Percentiles rank a stretch among this genome's conserved stretches.
Evolutionary conservation across 1,140 invertebrate genomes (phyloP).

Genomic region (Drosophila guanche): DNA sequence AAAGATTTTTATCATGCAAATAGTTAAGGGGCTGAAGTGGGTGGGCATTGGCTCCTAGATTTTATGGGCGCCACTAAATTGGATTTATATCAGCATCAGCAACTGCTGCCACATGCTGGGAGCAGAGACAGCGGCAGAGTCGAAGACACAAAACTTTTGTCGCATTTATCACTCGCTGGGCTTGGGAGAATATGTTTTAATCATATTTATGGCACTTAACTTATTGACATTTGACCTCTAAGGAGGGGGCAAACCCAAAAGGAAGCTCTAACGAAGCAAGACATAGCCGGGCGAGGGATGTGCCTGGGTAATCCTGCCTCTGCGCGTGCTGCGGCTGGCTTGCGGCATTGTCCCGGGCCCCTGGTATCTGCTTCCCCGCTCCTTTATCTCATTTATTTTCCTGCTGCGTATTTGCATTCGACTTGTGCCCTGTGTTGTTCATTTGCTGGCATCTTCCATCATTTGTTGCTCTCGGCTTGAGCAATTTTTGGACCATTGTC

Average conservation of each 20-base stretch:
- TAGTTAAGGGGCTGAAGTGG: slow-evolving; percentile 50
- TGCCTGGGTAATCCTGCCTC: slow-evolving; percentile 21
- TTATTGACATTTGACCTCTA: slow-evolving; percentile 72
- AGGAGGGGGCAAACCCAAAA: neutral
- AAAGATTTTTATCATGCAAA: slow-evolving; percentile 83
- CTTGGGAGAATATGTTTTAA: slow-evolving; percentile 72
- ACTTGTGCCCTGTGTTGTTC: slow-evolving; percentile 61
- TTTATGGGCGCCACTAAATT: slow-evolving; percentile 79
- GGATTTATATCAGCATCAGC: slow-evolving; percentile 77
- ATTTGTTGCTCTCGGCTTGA: slow-evolving; percentile 66
- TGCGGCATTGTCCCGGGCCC: slow-evolving; percentile 38
- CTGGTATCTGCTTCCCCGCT: slow-evolving; percentile 3
- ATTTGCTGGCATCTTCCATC: slow-evolving; percentile 80
- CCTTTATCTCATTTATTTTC: slow-evolving; percentile 78
- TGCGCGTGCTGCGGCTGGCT: slow-evolving; percentile 56
- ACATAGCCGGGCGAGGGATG: slow-evolving; percentile 22
- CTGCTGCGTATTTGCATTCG: slow-evolving; percentile 46
- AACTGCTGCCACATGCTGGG: slow-evolving; percentile 52
- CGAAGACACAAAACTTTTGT: slow-evolving; percentile 40
- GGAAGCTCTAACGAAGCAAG: slow-evolving; percentile 53
- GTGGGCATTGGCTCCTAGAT: slow-evolving; percentile 43
- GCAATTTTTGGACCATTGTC: slow-evolving; percentile 51
- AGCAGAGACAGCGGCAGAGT: slow-evolving; percentile 9
- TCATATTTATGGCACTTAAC: slow-evolving; percentile 81
- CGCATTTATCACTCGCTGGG: slow-evolving; percentile 69